Percentiles rank a stretch among this genome's conserved stretches.
phyloP scores from a whole-genome alignment of 2,113 vertebrate species.

The Arothron firmamentum region DNA sequence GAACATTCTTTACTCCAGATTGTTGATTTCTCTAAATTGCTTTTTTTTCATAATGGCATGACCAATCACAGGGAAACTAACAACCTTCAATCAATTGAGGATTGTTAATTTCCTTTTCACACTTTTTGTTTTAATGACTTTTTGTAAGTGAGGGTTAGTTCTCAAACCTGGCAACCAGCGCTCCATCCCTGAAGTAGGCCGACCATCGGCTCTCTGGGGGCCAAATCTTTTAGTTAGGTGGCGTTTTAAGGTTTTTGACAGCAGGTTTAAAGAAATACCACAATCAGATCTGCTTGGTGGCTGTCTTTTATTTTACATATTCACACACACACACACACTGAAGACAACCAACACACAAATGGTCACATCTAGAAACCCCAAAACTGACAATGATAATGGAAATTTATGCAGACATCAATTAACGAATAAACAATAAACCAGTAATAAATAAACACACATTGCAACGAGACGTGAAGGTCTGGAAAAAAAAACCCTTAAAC shows the following conservation, averaged over 20 bases:
- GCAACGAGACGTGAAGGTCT: too few relatives aligned
- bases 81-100: not conserved
- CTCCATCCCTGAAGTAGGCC: slow-evolving; percentile 47
- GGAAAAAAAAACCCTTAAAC: not conserved
- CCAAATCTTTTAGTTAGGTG: slow-evolving; percentile 1
- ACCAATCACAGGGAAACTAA: not conserved
- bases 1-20: too few relatives aligned
- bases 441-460: not conserved
- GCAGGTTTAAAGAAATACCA: too few relatives aligned
- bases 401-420: too few relatives aligned
- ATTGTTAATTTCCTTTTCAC: not conserved
- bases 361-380: too few relatives aligned
- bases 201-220: slow-evolving; percentile 64
- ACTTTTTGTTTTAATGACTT: not conserved
- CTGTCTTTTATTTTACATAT: too few relatives aligned
- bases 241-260: slow-evolving; percentile 5
- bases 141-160: not conserved
- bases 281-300: too few relatives aligned
- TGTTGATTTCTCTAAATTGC: too few relatives aligned
- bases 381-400: too few relatives aligned
- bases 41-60: too few relatives aligned
- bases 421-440: not conserved
- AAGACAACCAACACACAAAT: too few relatives aligned
- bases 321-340: too few relatives aligned
- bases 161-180: slow-evolving; percentile 70